These are phyloP conservation scores for Micromesistius poutassou DNA, from an alignment of 2,797 vertebrate genomes.

Conservation along the genomic window DNA sequence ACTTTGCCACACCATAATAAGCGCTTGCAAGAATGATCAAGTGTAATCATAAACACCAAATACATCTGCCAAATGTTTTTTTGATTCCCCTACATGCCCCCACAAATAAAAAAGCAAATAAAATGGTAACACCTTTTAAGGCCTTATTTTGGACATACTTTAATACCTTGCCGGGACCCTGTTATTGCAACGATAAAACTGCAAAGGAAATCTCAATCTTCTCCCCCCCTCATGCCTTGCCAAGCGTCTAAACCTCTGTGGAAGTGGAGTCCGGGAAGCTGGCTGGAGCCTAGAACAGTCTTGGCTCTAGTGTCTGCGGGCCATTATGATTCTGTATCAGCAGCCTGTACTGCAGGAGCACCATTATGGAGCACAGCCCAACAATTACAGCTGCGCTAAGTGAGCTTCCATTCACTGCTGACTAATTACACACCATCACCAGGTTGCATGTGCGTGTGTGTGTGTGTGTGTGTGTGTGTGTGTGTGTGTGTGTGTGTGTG, in stretches of 20 bases:
- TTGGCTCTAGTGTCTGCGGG: background rate
- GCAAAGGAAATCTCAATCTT: background rate
- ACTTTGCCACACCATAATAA: too few relatives aligned
- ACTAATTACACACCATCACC: background rate
- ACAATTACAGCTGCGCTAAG: background rate
- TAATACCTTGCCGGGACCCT: background rate
- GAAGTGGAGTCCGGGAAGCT: background rate
- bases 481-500: background rate
- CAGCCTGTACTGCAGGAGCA: background rate
- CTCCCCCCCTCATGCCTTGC: background rate
- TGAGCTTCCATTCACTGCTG: constrained; percentile 1
- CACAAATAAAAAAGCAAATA: background rate
- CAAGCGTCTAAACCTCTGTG: background rate
- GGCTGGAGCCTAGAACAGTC: background rate
- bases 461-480: background rate
- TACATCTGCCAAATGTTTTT: background rate
- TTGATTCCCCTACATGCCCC: background rate
- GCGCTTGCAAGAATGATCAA: too few relatives aligned
- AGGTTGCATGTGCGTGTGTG: background rate
- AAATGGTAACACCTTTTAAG: background rate
- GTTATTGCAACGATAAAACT: background rate
- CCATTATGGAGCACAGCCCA: background rate
- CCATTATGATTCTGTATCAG: background rate
- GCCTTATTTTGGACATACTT: background rate
- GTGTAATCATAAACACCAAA: too few relatives aligned